A percentile compares a stretch with the other conserved stretches of the same genome.
These are phyloP conservation scores for Drosophila takahashii DNA, from an alignment of 1,140 invertebrate species.

Conservation along the genomic window DNA sequence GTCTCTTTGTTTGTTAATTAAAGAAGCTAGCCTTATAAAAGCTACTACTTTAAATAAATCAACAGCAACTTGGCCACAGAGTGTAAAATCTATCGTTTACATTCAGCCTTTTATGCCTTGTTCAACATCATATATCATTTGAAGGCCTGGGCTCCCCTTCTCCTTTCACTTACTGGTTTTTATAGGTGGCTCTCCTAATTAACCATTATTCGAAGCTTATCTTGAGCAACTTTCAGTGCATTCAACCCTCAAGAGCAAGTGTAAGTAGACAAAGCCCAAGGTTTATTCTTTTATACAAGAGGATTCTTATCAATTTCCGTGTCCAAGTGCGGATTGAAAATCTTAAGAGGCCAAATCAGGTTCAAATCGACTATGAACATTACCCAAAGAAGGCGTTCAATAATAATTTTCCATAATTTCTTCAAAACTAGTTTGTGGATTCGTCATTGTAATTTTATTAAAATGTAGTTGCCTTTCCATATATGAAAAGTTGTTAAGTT, in stretches of 20 bases:
- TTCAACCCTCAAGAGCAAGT: slow-evolving; percentile 37
- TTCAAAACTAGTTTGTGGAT: background rate
- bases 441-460: too few species aligned
- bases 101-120: background rate
- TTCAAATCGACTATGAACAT: background rate
- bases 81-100: background rate
- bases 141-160: background rate
- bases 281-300: slow-evolving; percentile 20
- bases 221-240: slow-evolving; percentile 15
- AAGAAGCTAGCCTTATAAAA: background rate
- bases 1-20: slow-evolving; percentile 24
- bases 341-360: background rate
- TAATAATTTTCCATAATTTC: background rate
- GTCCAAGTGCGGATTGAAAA: slow-evolving; percentile 17
- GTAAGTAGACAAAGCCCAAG: slow-evolving; percentile 18
- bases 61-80: background rate
- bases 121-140: background rate
- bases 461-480: background rate
- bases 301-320: slow-evolving; percentile 29
- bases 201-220: slow-evolving; percentile 30
- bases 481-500: slow-evolving; percentile 13
- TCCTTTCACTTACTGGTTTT: slow-evolving; percentile 3
- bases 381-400: background rate
- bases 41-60: too few species aligned
- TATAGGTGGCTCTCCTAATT: slow-evolving; percentile 2